These are phyloP conservation scores for Agelaius phoeniceus DNA, from an alignment of 2,113 vertebrate species.

Conservation along the genomic window DNA sequence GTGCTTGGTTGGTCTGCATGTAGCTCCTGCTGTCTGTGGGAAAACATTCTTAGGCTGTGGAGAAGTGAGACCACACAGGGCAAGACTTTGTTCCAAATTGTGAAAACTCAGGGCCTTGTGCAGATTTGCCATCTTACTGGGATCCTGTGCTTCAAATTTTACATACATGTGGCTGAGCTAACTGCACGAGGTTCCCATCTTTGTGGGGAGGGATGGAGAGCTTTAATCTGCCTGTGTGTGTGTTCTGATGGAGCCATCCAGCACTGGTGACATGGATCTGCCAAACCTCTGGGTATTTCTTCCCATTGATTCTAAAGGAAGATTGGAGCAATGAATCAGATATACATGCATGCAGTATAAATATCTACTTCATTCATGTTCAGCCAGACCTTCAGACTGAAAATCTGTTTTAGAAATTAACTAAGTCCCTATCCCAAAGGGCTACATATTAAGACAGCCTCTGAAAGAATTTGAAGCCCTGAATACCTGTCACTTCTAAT, in stretches of 20 bases:
- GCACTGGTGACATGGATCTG: neutral
- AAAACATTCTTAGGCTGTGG: neutral
- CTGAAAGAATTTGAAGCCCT: neutral
- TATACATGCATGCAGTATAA: neutral
- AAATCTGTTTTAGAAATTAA: neutral
- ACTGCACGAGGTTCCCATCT: neutral
- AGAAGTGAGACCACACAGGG: neutral
- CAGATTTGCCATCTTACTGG: neutral
- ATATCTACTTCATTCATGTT: neutral
- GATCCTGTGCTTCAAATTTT: neutral
- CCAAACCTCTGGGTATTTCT: neutral
- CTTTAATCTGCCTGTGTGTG: neutral
- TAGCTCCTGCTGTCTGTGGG: neutral
- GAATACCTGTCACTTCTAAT: neutral
- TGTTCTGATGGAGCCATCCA: neutral
- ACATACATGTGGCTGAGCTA: neutral
- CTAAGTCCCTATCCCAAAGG: neutral
- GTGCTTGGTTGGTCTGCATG: fast-evolving
- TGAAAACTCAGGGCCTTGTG: neutral
- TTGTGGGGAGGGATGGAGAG: neutral
- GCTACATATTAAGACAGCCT: neutral
- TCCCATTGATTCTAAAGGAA: neutral
- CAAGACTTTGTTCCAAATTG: neutral
- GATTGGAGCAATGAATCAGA: neutral
- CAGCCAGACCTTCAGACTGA: neutral